Conservation (phyloP, 2,888 invertebrate genomes). For the Bellardia bayeri region DNA sequence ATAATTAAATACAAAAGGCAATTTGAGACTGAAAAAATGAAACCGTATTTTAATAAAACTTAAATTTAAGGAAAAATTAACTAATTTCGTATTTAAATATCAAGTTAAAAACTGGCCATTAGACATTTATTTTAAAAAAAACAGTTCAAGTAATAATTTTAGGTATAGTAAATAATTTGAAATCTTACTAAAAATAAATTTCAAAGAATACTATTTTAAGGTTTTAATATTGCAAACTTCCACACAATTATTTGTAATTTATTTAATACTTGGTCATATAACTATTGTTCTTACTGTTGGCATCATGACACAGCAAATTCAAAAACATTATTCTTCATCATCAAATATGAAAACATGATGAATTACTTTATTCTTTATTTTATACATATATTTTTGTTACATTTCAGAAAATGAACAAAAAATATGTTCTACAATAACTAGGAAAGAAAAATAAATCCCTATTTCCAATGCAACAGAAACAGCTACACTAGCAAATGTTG, state of each 20-base stretch:
- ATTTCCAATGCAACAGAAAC: neutral
- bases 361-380: slow-evolving; percentile 42
- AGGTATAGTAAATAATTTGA: neutral
- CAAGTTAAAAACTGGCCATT: no score
- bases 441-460: slow-evolving; percentile 2
- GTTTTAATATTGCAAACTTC: no score
- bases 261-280: no score
- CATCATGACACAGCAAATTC: neutral
- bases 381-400: neutral
- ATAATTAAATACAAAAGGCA: no score
- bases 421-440: neutral
- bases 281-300: neutral
- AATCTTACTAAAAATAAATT: neutral
- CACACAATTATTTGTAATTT: no score
- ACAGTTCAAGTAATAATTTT: neutral
- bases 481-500: neutral
- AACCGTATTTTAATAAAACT: no score
- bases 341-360: slow-evolving; percentile 41
- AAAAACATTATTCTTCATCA: slow-evolving; percentile 24
- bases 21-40: no score
- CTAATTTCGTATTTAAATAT: no score
- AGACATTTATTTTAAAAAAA: neutral
- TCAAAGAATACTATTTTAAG: no score
- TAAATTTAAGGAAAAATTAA: no score
- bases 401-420: neutral